Percentiles rank a stretch among this genome's conserved stretches.
Conservation (phyloP, 2,113 vertebrate species). For the Channa maculata region DNA sequence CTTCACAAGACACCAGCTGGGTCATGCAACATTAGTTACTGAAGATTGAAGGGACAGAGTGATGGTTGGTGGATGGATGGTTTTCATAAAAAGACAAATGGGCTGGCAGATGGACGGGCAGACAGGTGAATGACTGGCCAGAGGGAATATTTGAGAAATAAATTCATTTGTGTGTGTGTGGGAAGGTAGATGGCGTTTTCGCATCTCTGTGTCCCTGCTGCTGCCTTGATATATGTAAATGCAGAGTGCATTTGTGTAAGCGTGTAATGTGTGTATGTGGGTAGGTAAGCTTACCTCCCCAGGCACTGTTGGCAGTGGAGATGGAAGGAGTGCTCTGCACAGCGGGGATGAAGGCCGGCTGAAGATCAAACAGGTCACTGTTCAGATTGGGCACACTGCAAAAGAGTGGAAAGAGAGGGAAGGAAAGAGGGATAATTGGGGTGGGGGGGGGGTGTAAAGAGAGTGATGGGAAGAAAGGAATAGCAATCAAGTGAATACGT, state of each 20-base stretch:
- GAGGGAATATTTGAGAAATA: slow-evolving; percentile 14
- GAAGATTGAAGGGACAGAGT: neutral
- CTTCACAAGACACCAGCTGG: neutral
- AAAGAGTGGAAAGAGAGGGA: neutral
- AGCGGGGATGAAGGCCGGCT: slow-evolving; percentile 91
- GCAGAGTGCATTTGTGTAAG: neutral
- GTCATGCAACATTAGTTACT: slow-evolving; percentile 20
- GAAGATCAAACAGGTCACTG: slow-evolving; percentile 93
- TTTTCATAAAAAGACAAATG: slow-evolving; percentile 20
- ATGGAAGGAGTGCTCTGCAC: slow-evolving; percentile 91
- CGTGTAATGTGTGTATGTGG: slow-evolving; percentile 21
- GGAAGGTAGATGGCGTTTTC: neutral
- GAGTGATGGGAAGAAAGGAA: neutral
- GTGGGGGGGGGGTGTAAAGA: neutral
- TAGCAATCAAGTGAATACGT: neutral
- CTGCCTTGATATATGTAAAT: slow-evolving; percentile 4
- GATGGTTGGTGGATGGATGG: slow-evolving; percentile 10
- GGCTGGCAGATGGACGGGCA: slow-evolving; percentile 14
- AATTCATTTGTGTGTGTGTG: slow-evolving; percentile 5
- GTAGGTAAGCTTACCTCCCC: slow-evolving; percentile 87
- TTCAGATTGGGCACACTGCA: slow-evolving; percentile 89
- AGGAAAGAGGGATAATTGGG: neutral
- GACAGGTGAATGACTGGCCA: slow-evolving; percentile 3
- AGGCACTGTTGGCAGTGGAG: slow-evolving; percentile 87
- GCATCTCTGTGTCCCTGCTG: neutral